Percentiles rank a stretch among this genome's conserved stretches.
Evolutionary conservation across 2,888 invertebrate genomes (phyloP).

Genomic region (Rhagonycha lutea): DNA sequence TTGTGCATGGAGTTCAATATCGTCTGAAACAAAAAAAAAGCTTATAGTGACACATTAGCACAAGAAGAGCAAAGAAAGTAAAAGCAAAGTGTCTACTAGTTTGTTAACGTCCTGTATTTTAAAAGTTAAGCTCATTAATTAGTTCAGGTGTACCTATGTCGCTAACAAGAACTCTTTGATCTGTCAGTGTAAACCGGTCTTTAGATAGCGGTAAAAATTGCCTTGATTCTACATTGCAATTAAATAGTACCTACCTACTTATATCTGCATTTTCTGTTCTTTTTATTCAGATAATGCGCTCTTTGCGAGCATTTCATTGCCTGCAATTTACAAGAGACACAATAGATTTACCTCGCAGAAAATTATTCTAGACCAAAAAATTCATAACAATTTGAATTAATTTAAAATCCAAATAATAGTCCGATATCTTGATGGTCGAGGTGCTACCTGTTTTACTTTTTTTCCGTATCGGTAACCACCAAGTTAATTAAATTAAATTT

Average conservation of each 20-base stretch:
- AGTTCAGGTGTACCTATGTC: neutral
- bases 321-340: neutral
- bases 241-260: conserved; percentile 6
- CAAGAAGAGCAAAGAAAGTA: neutral
- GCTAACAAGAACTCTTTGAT: conserved; percentile 3
- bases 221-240: conserved; percentile 14
- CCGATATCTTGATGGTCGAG: neutral
- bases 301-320: neutral
- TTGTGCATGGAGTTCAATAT: conserved; percentile 99
- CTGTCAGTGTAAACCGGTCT: conserved; percentile 10
- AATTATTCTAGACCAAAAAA: neutral
- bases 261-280: conserved; percentile 6
- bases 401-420: neutral
- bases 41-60: neutral
- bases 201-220: conserved; percentile 6
- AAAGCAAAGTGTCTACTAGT: neutral
- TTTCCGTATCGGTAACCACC: neutral
- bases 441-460: neutral
- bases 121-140: neutral
- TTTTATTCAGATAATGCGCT: conserved; percentile 4
- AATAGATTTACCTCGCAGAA: neutral
- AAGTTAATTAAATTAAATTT: neutral
- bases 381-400: neutral
- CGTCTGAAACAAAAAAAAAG: conserved; percentile 74
- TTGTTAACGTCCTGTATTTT: neutral